phyloP scores from a whole-genome alignment of 2,888 invertebrate genomes.

The Andricus curvator region DNA sequence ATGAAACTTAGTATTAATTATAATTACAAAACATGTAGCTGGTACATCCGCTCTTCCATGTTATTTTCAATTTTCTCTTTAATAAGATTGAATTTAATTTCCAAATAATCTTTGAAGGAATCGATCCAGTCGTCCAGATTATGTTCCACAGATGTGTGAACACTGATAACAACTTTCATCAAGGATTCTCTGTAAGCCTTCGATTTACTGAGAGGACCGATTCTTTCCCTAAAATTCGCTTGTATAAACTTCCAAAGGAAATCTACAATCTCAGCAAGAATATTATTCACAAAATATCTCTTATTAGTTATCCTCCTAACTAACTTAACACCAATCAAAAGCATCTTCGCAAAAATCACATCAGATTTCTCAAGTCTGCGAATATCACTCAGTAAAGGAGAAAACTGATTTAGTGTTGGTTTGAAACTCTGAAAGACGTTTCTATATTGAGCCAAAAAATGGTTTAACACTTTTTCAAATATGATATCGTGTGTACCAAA shows the following conservation, averaged over 20 bases:
- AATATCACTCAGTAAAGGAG: background rate
- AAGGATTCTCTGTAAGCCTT: conserved; percentile 33
- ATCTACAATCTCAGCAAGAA: conserved; percentile 41
- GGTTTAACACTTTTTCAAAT: conserved; percentile 13
- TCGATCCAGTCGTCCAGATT: conserved; percentile 44
- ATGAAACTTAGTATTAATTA: background rate
- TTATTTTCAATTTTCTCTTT: background rate
- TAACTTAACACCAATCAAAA: background rate
- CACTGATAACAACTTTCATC: conserved; percentile 28
- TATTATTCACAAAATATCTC: background rate
- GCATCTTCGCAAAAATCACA: conserved; percentile 5
- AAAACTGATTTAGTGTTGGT: background rate
- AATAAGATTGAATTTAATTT: conserved; percentile 26
- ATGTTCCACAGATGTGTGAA: conserved; percentile 30
- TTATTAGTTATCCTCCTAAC: background rate
- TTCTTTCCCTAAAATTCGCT: conserved; percentile 11
- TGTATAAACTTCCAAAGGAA: conserved; percentile 52
- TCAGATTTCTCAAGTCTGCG: background rate
- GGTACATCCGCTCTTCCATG: background rate
- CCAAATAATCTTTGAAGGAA: conserved; percentile 47
- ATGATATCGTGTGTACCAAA: background rate
- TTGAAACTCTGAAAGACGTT: background rate
- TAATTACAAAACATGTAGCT: conserved; percentile 5
- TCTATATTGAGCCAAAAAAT: background rate
- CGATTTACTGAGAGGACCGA: background rate